Base-by-base conservation (phyloP, 2,797 vertebrate species). In the Sebastes nivosus region DNA sequence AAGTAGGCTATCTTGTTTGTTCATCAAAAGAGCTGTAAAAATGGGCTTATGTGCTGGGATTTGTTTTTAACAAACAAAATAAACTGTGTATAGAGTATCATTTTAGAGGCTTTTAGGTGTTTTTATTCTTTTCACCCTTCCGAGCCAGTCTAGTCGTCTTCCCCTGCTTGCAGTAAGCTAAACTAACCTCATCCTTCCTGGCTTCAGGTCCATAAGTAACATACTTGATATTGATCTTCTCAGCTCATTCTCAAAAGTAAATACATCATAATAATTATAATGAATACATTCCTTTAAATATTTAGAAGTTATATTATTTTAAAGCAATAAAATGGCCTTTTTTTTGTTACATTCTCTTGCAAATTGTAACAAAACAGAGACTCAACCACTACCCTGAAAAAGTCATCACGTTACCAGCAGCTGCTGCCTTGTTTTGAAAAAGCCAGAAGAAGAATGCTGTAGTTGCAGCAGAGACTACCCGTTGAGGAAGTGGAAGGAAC, bases 401-500 rank as follows among this genome's bases (percentile, higher is more conserved):
- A 68, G 8, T 32, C 20, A 25, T 52, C 42, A 4, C 29, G 60
- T 27, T 3, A 36, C 22, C 50, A 24, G 60, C 38, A 61, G 16
- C n/a, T 2, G 38, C 32, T n/a, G 42, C 12, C 9, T 67, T 34
- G 5, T 52, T 25, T 77, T 16, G 9, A 3, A 34, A 27, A 8
- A 52, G 50, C 50, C 11, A 55, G 30, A 59, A 59, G 52, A 42
- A 67, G 27, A 60, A 50, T 4, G n/a, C 8, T 42, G 63, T 13
- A 20, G 63, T n/a, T 32, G 5, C 22, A 30, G 20, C 20, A 34
- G 38, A 52, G 74, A 13, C 29, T 55, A 79, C 32, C 24, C 59
- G 67, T 46, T 5, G 38, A 81, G 74, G 59, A 58, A 54, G 73
- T 32, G n/a, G 36, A 55, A 38, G 55, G 29, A 69, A 77, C 36